Percentiles rank a stretch among this genome's conserved stretches.
Evolutionary conservation across 2,888 invertebrate species (phyloP).

Genomic region (Dicyrtomina minuta): DNA sequence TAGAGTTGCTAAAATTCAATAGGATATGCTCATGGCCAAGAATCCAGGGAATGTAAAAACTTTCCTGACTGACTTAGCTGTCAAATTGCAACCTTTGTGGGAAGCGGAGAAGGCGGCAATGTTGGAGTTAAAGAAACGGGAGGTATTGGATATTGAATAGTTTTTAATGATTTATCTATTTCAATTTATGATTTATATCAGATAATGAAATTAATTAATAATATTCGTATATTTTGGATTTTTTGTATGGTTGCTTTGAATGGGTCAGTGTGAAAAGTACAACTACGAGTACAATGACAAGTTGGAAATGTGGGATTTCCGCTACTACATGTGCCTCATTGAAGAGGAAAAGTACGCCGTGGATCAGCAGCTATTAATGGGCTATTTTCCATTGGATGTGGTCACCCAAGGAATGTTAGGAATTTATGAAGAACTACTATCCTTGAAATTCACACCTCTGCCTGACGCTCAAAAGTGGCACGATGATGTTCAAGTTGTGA

Average conservation of each 20-base stretch:
- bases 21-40: constrained; percentile 60
- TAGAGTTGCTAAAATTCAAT: too few species aligned
- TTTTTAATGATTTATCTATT: constrained; percentile 11
- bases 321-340: constrained; percentile 57
- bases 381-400: constrained; percentile 60
- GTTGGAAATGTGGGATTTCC: constrained; percentile 59
- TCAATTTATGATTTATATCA: too few species aligned
- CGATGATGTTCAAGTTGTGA: constrained; percentile 59
- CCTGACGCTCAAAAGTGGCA: constrained; percentile 58
- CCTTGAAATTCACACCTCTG: constrained; percentile 57
- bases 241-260: background rate
- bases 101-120: constrained; percentile 57
- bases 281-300: constrained; percentile 57
- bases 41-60: constrained; percentile 57
- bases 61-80: constrained; percentile 57
- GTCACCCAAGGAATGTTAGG: constrained; percentile 59
- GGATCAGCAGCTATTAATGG: constrained; percentile 59
- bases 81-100: constrained; percentile 58
- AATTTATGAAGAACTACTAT: constrained; percentile 59
- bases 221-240: too few species aligned
- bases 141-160: constrained; percentile 56
- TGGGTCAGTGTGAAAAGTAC: constrained; percentile 57
- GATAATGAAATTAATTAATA: too few species aligned
- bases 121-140: constrained; percentile 58
- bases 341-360: constrained; percentile 59